A percentile compares a stretch with the other conserved stretches of the same genome.
Conservation (phyloP, 1,140 invertebrate species). For the Atta colombica region DNA sequence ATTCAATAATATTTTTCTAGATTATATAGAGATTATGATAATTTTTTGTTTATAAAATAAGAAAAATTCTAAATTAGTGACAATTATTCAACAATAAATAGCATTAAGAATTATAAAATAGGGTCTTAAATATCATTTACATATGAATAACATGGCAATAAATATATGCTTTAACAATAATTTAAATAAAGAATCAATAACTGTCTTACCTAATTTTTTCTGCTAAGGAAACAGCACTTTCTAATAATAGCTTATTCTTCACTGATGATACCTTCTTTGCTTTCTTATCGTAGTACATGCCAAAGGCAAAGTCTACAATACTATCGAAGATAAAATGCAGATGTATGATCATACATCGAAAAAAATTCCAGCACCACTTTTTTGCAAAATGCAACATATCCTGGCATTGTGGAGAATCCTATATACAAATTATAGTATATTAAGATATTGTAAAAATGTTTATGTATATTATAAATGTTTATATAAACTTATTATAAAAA, state of each 20-base stretch:
- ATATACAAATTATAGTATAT: constrained; percentile 19
- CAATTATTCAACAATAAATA: no score
- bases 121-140: no score
- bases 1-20: no score
- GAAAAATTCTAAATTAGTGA: no score
- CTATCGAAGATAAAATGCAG: constrained; percentile 83
- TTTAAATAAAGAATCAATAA: constrained; percentile 13
- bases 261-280: constrained; percentile 87
- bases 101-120: no score
- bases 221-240: constrained; percentile 90
- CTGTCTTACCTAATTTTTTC: constrained; percentile 88
- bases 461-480: no score
- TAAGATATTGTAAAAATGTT: neutral
- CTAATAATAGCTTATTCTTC: constrained; percentile 88
- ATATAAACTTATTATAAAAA: no score
- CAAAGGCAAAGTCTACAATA: constrained; percentile 85
- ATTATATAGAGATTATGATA: no score
- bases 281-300: constrained; percentile 87
- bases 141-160: neutral
- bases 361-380: constrained; percentile 57
- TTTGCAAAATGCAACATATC: neutral
- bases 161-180: neutral
- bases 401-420: constrained; percentile 4
- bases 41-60: no score
- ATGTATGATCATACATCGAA: constrained; percentile 78